Evolutionary conservation across 2,113 vertebrate species (phyloP), one percentile per base, ranked within the genome.

Genomic region (Prunella fulvescens): DNA sequence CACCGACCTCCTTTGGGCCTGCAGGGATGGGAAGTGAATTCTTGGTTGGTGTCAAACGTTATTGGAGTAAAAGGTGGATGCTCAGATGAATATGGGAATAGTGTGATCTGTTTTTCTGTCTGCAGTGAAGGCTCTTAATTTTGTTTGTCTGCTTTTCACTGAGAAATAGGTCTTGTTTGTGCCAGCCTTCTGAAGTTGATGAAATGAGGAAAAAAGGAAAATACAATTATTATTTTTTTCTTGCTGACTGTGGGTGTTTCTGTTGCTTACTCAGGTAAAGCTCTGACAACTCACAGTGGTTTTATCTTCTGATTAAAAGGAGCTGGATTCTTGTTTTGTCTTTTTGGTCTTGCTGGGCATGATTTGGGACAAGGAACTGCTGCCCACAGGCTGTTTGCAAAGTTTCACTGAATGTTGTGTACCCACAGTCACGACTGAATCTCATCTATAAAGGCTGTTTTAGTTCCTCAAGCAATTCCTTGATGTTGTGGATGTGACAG

Each of bases 201-300:
- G 86, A 94, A 93, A 88, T 78, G 86, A 94, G 62, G 58, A 42
- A 64, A 86, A 94, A 91, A 72, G 58, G 45, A 79, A 81, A 92
- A 88, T 62, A 84, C 50, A 33, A 17, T 92, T 84, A 62, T 18
- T 90, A 0, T 72, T 88, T 87, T 90, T 91, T 93, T 94, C 87
- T 92, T 83, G 94, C 94, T 97, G 94, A 97, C 88, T 90, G 17
- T 48, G 67, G 28, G 50, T 35, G 42, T 97, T 96, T 94, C 81
- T 72, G 37, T 73, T 94, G 94, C 95, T 96, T 93, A 83, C 82
- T 90, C 80, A 81, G 82, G 80, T 96, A 61, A 78, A 91, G 91
- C 95, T 82, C 90, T 91, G 85, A 88, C 92, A 93, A 86, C 65
- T 93, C 73, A 39, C 10, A 74, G 84, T 92, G 91, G 29, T 88